Conservation (phyloP, 1,140 invertebrate species). For the Lepidotrigona ventralis region DNA sequence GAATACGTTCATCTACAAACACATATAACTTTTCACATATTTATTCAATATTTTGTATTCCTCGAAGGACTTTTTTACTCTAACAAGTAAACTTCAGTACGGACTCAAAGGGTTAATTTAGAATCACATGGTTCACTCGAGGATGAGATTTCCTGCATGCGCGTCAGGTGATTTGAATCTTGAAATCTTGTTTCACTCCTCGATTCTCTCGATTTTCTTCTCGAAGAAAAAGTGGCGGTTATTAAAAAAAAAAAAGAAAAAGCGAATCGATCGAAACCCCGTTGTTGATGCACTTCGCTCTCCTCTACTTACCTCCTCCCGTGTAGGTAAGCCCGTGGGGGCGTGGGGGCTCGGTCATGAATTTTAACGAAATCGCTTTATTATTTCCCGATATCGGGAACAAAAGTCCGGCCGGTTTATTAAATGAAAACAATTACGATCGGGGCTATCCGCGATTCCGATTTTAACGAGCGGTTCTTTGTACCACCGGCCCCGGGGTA, state of each 20-base stretch:
- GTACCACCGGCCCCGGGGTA: not conserved
- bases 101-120: too few species aligned
- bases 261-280: conserved; percentile 39
- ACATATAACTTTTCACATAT: too few species aligned
- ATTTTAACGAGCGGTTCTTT: conserved; percentile 13
- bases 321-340: not conserved
- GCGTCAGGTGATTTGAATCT: too few species aligned
- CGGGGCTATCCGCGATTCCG: conserved; percentile 19
- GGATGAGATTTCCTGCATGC: too few species aligned
- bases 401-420: conserved; percentile 26
- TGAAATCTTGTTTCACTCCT: too few species aligned
- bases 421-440: conserved; percentile 44
- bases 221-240: conserved; percentile 31
- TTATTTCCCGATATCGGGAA: conserved; percentile 25
- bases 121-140: too few species aligned
- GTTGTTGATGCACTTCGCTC: conserved; percentile 19
- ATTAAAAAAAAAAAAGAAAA: conserved; percentile 34
- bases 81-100: too few species aligned
- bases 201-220: not conserved
- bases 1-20: too few species aligned
- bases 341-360: not conserved
- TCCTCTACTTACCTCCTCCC: conserved; percentile 5
- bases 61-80: too few species aligned
- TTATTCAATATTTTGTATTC: too few species aligned
- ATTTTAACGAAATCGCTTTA: conserved; percentile 32